phyloP scores from a whole-genome alignment of 2,113 vertebrate genomes.

The Alosa alosa region DNA sequence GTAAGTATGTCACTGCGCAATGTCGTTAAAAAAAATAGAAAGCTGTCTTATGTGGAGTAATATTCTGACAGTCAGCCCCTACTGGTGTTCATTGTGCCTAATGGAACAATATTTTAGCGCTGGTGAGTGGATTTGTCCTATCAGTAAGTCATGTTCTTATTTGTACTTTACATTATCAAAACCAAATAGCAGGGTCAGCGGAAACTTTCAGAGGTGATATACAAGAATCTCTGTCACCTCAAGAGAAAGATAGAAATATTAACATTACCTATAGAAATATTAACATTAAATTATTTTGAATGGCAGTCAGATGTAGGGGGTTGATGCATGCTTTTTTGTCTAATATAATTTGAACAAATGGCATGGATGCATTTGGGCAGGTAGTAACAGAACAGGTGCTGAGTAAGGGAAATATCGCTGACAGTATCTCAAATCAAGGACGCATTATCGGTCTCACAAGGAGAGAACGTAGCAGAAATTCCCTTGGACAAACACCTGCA shows the following conservation, averaged over 20 bases:
- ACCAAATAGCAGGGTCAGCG: neutral
- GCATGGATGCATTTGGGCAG: neutral
- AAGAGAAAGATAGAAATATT: too few species aligned
- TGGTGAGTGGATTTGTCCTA: neutral
- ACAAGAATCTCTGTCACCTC: neutral
- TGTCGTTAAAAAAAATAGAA: too few species aligned
- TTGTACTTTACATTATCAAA: neutral
- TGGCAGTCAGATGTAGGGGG: too few species aligned
- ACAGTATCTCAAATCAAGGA: neutral
- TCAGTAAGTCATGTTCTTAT: neutral
- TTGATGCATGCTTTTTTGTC: too few species aligned
- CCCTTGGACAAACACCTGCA: neutral
- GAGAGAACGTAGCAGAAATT: neutral
- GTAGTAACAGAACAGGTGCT: neutral
- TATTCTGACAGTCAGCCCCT: too few species aligned
- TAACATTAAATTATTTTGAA: too few species aligned
- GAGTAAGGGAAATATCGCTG: neutral
- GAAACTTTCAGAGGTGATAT: neutral
- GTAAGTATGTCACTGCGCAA: too few species aligned
- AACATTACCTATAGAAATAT: too few species aligned
- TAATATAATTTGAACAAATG: too few species aligned
- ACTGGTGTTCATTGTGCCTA: too few species aligned
- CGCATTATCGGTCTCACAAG: neutral
- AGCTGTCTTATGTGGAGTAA: too few species aligned
- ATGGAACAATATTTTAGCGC: neutral